Evolutionary conservation across 2,797 vertebrate genomes (phyloP).

Genomic region (Kryptopterus vitreolus): DNA sequence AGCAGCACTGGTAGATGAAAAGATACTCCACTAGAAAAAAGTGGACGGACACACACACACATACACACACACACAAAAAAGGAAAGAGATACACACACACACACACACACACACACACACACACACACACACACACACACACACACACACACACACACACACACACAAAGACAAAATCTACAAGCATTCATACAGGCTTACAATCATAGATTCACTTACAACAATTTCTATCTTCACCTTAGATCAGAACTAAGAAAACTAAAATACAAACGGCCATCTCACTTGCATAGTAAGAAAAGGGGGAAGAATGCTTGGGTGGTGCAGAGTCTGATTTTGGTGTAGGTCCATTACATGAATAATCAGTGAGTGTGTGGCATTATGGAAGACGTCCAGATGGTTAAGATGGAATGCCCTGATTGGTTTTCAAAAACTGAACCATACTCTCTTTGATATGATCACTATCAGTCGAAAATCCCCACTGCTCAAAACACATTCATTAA

Average conservation of each 20-base stretch:
- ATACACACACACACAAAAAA: conserved; percentile 13
- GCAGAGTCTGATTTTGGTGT: conserved; percentile 79
- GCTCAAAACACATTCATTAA: conserved; percentile 81
- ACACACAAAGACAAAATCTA: conserved; percentile 5
- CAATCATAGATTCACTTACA: conserved; percentile 12
- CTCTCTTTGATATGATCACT: conserved; percentile 73
- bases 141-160: not conserved
- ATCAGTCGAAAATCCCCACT: conserved; percentile 73
- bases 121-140: conserved; percentile 12
- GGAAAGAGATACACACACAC: conserved; percentile 7
- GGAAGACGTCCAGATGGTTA: conserved; percentile 80
- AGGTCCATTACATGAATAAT: conserved; percentile 78
- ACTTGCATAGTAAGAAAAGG: conserved; percentile 63
- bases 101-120: conserved; percentile 15
- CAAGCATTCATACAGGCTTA: conserved; percentile 7
- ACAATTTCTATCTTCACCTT: conserved; percentile 66
- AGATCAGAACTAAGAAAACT: conserved; percentile 73
- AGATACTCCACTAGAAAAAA: conserved; percentile 63
- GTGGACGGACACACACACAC: conserved; percentile 22
- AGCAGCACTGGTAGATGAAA: conserved; percentile 62
- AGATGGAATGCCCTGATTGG: conserved; percentile 81
- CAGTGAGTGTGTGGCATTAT: conserved; percentile 82
- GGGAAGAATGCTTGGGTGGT: conserved; percentile 62
- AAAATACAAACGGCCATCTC: conserved; percentile 54
- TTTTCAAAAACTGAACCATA: conserved; percentile 76